Percentiles rank a stretch among this genome's conserved stretches.
Evolutionary conservation across 2,797 vertebrate species (phyloP).

Genomic region (Picus viridis): DNA sequence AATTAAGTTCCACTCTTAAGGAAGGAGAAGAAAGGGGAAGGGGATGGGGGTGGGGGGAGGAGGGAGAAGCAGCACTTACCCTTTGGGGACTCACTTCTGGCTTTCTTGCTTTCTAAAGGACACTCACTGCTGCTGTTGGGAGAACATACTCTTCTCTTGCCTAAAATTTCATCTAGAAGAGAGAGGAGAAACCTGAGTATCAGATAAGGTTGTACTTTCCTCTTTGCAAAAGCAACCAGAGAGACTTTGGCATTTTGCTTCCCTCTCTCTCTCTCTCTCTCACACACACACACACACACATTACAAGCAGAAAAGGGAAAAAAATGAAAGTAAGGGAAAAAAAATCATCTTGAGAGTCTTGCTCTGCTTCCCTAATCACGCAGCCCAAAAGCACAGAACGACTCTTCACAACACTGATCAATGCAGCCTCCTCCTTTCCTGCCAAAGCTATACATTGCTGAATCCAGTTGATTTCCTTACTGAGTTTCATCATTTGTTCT

Average conservation of each 20-base stretch:
- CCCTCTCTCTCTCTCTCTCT: background rate
- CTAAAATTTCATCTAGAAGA: constrained; percentile 91
- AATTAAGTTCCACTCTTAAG: constrained; percentile 47
- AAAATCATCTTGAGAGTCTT: constrained; percentile 48
- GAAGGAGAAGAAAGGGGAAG: constrained; percentile 51
- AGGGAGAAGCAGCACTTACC: constrained; percentile 81
- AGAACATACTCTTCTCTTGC: constrained; percentile 93
- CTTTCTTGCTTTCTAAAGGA: constrained; percentile 94
- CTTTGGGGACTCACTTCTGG: constrained; percentile 93
- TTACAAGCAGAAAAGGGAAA: background rate
- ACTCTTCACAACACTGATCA: constrained; percentile 60
- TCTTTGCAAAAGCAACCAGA: constrained; percentile 31
- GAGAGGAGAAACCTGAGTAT: constrained; percentile 36
- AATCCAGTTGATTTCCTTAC: constrained; percentile 76
- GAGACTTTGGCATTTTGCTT: constrained; percentile 52
- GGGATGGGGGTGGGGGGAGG: constrained; percentile 16
- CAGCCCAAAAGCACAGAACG: constrained; percentile 58
- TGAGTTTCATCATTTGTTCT: constrained; percentile 78
- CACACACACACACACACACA: background rate
- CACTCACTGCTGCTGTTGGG: constrained; percentile 93
- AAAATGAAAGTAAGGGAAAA: constrained; percentile 51
- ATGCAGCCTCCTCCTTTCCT: constrained; percentile 36
- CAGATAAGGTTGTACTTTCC: constrained; percentile 50
- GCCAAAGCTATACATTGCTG: constrained; percentile 63
- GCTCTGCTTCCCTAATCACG: constrained; percentile 62